Conservation (phyloP, 2,888 invertebrate species). For the Heliconius ismenius region DNA sequence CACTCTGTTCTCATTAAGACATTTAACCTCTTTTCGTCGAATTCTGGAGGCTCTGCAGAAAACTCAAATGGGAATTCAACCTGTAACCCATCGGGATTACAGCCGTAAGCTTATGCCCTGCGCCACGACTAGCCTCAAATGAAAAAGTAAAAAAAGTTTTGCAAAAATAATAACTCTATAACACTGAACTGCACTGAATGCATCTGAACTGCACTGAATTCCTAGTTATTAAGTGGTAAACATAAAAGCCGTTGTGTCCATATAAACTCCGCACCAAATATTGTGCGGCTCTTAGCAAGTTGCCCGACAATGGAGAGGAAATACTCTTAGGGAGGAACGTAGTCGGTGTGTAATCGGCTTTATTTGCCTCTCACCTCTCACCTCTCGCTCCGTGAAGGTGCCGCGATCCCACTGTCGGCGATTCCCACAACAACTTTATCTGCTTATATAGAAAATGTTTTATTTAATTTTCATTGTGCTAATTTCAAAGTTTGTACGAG, state of each 20-base stretch:
- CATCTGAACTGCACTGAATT: conserved; percentile 36
- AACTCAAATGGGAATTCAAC: no score
- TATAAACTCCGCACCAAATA: conserved; percentile 48
- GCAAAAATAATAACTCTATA: conserved; percentile 39
- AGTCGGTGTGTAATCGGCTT: conserved; percentile 74
- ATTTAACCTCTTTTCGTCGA: no score
- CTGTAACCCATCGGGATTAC: no score
- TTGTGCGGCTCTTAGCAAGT: conserved; percentile 50
- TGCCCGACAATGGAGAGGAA: conserved; percentile 57
- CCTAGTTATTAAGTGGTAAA: conserved; percentile 43
- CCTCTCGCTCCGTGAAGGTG: conserved; percentile 50
- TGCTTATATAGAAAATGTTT: conserved; percentile 27
- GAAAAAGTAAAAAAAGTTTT: conserved; percentile 23
- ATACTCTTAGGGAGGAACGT: conserved; percentile 57
- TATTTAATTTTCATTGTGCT: conserved; percentile 22
- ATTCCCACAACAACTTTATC: conserved; percentile 44
- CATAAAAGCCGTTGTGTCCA: conserved; percentile 45
- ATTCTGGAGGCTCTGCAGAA: no score
- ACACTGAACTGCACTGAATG: conserved; percentile 36
- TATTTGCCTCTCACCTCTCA: conserved; percentile 54
- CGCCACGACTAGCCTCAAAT: background rate
- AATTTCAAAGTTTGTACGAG: conserved; percentile 12
- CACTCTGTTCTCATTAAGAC: no score
- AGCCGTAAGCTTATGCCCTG: no score
- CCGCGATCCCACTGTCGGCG: conserved; percentile 43